Percentiles rank a stretch among this genome's conserved stretches.
phyloP scores from a whole-genome alignment of 1,140 invertebrate genomes.

The Oreohelix idahoensis region DNA sequence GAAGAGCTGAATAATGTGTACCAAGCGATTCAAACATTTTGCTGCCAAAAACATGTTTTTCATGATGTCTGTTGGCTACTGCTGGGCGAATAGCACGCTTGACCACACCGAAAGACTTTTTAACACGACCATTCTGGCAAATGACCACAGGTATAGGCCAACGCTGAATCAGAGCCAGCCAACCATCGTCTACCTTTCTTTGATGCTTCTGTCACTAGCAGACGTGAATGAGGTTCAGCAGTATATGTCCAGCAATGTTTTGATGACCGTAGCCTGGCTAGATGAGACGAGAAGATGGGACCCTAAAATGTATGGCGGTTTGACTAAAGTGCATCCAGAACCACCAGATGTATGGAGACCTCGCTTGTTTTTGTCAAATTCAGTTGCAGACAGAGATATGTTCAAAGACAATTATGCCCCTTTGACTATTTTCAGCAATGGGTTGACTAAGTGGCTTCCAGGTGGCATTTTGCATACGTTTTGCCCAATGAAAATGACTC shows the following conservation, averaged over 20 bases:
- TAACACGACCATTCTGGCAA: background rate
- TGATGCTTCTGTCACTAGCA: background rate
- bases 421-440: background rate
- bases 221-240: conserved; percentile 8
- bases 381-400: background rate
- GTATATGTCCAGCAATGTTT: background rate
- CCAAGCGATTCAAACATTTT: background rate
- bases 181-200: background rate
- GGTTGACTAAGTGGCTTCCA: background rate
- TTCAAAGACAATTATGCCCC: conserved; percentile 17
- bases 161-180: conserved; percentile 6
- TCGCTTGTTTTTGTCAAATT: background rate
- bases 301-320: conserved; percentile 11
- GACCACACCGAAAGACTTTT: background rate
- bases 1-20: too few relatives aligned
- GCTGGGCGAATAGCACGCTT: background rate
- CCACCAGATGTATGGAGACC: conserved; percentile 7
- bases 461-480: background rate
- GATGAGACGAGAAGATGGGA: conserved; percentile 19
- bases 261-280: conserved; percentile 4
- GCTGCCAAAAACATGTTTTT: background rate
- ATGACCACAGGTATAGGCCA: conserved; percentile 7
- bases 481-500: conserved; percentile 4
- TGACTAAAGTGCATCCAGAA: conserved; percentile 4
- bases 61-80: background rate